Base-by-base conservation (phyloP, 2,113 vertebrate species). In the Tupaia tana region DNA sequence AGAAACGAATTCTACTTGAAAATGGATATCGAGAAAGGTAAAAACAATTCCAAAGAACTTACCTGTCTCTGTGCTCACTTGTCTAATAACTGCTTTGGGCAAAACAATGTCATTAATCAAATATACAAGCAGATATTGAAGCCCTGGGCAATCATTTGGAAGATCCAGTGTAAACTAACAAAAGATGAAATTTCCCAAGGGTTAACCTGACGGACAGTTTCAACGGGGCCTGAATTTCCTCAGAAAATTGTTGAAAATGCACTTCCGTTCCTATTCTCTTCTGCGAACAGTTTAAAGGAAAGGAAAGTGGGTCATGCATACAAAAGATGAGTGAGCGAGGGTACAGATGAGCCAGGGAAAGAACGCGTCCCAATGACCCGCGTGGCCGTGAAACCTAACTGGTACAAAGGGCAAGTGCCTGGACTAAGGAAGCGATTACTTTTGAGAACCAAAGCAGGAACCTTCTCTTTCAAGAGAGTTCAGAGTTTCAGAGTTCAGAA, bases 231-330 rank as follows among this genome's bases (percentile, higher is more conserved):
- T 43, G 89, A 96, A 93, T 64, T 22, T 74, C 96, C 87, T 71
- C n/a, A 88, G 85, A 90, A 96, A 69, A 89, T 54, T 59, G 70
- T 73, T 27, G 5, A 70, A 25, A 70, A 52, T 56, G n/a, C 34
- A 59, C 15, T 69, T 69, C 78, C 78, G 59, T 56, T 88, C 54
- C 63, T 54, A 52, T 79, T 91, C 2, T 66, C 63, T 89, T 96
- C 91, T 81, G 67, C 61, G 89, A 96, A 91, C 66, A 31, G 90
- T 69, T 66, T 73, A 93, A 90, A 93, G 83, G 27, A 25, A 86
- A 86, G 85, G 16, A 80, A 87, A 97, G 31, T 67, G 63, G 79
- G 63, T 54, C 14, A 0, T 84, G 15, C 70, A 20, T 7, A 25
- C 90, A 83, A 43, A 29, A 73, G 9, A 43, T 22, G 18, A 79